Evolutionary conservation across 2,113 vertebrate genomes (phyloP).

Genomic region (Sarotherodon lohbergeri): DNA sequence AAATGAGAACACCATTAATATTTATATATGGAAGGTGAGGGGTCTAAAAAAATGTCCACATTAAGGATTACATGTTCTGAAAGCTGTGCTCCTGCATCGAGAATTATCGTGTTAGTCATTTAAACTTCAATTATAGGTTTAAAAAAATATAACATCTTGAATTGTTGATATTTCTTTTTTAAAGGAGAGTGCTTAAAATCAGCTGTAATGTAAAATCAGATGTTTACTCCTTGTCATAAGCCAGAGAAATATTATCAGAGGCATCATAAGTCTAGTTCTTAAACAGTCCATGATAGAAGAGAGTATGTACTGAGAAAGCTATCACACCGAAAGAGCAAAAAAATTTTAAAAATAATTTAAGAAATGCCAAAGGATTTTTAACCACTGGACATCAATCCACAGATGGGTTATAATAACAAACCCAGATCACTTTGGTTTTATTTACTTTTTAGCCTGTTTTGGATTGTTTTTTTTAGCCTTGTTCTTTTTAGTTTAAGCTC

Average conservation of each 20-base stretch:
- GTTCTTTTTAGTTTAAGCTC: neutral
- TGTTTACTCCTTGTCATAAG: neutral
- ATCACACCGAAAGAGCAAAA: neutral
- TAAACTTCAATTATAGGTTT: neutral
- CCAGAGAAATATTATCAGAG: neutral
- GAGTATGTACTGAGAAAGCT: neutral
- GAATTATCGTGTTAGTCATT: neutral
- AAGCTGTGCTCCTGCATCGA: neutral
- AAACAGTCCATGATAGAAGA: neutral
- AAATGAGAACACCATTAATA: neutral
- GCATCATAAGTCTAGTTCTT: neutral
- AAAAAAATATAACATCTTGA: neutral
- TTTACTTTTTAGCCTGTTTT: neutral
- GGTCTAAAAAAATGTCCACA: neutral
- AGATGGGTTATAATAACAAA: neutral
- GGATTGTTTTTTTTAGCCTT: neutral
- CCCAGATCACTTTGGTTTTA: neutral
- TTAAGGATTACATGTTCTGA: neutral
- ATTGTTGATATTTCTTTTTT: neutral
- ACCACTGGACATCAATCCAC: neutral
- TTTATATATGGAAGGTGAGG: neutral
- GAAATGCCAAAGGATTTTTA: neutral
- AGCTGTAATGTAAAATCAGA: neutral
- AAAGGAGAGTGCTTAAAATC: neutral
- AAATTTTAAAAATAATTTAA: neutral